Conservation (phyloP, 2,888 invertebrate species). For the Meghimatium bilineatum region DNA sequence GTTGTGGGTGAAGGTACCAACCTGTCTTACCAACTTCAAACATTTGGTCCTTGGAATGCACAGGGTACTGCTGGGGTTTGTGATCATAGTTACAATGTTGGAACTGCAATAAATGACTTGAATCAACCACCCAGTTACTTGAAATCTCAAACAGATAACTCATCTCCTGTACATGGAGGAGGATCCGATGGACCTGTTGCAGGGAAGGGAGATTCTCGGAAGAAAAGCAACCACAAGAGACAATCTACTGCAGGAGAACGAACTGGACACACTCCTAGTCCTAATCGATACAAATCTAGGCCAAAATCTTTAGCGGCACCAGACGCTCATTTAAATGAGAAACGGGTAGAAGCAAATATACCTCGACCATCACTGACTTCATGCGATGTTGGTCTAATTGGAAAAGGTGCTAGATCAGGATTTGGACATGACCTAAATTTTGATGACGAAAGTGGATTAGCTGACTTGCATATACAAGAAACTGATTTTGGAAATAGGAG, state of each 20-base stretch:
- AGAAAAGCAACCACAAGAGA: conserved; percentile 15
- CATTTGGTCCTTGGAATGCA: conserved; percentile 13
- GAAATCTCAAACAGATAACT: background rate
- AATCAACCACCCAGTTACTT: conserved; percentile 40
- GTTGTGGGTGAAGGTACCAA: background rate
- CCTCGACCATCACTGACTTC: background rate
- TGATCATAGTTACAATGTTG: background rate
- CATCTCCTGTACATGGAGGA: background rate
- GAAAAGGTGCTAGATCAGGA: conserved; percentile 36
- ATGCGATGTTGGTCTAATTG: background rate
- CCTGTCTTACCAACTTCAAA: background rate
- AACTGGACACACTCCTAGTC: conserved; percentile 15
- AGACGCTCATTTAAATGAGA: background rate
- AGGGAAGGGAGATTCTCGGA: background rate
- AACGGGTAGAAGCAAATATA: background rate
- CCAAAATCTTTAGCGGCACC: conserved; percentile 36
- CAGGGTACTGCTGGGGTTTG: background rate
- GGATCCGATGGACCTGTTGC: background rate
- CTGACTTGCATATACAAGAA: conserved; percentile 25
- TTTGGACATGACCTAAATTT: conserved; percentile 47
- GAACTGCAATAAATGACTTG: conserved; percentile 34
- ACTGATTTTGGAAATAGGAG: conserved; percentile 1
- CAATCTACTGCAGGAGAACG: conserved; percentile 3
- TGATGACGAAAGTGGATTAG: conserved; percentile 36
- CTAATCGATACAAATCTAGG: conserved; percentile 29